Base-by-base conservation (phyloP, 2,797 vertebrate species). In the Bufotes viridis region DNA sequence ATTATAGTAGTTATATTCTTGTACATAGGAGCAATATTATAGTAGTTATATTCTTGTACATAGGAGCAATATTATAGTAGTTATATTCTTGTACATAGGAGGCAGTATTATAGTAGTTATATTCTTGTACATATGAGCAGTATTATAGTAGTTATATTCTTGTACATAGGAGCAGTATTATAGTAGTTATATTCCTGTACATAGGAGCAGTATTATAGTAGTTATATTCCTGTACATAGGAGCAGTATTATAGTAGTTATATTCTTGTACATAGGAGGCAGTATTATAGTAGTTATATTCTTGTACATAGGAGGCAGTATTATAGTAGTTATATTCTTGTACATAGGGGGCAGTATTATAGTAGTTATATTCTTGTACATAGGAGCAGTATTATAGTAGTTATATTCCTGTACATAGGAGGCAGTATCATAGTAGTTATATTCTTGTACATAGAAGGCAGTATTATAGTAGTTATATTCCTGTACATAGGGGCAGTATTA, bases 211-310 rank as follows among this genome's bases (percentile, higher is more conserved):
- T 70, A 70, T 70, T 70, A 70, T 70, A 70, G 29, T 34, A 72
- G 70, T 70, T 70, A 70, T 70, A 70, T 29, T 29, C 67, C 2
- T 70, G 67, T 70, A 70, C 12, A 70, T 70, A 70, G 67, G 67
- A 2, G 67, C 67, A 70, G 67, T 70, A 70, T 70, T 70, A 70
- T 29, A 34, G 24, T 17, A 34, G 67, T 70, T 29, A 17, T 29
- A 29, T 70, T 70, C 67, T 34, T 70, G 67, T 70, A 70, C 12
- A 29, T 29, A 17, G 67, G 67, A 13, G 67, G 1, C 26, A 70
- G 67, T 70, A 70, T 70, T 70, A 70, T 70, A 70, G 67, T 34
- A 70, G 67, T 29, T 70, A 70, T 29, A 34, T 70, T 70, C 67
- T 34, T 70, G 67, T 70, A 70, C 22, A 67, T 67, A 26, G 63